Evolutionary conservation across 2,888 invertebrate genomes (phyloP).

Genomic region (Spisula subtruncata): DNA sequence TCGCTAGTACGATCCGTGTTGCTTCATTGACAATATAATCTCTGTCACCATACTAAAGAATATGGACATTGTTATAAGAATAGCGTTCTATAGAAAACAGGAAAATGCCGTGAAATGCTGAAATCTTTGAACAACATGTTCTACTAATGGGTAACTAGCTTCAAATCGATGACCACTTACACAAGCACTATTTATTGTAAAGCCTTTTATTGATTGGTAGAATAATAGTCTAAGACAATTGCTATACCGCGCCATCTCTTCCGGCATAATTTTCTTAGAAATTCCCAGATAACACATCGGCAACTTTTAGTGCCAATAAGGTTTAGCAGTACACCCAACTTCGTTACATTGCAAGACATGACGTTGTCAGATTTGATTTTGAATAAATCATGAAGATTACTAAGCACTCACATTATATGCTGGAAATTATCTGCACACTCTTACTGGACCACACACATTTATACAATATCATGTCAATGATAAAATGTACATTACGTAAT

Average conservation of each 20-base stretch:
- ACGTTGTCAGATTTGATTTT: not conserved
- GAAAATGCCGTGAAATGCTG: not conserved
- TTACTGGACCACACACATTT: no score
- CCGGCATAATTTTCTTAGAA: slow-evolving; percentile 7
- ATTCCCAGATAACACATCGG: not conserved
- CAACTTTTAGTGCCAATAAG: slow-evolving; percentile 8
- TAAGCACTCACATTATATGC: no score
- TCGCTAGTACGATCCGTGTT: not conserved
- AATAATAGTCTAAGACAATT: slow-evolving; percentile 11
- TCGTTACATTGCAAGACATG: not conserved
- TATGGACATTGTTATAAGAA: not conserved
- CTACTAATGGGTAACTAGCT: not conserved
- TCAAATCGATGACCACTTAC: slow-evolving; percentile 1
- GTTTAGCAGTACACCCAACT: slow-evolving; percentile 3
- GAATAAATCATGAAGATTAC: no score
- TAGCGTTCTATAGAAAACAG: not conserved
- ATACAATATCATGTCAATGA: no score
- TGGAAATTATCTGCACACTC: no score
- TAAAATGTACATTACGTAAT: no score
- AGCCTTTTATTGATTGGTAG: not conserved
- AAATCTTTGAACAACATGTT: not conserved
- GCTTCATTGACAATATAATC: not conserved
- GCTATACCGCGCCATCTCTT: not conserved
- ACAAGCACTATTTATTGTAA: not conserved
- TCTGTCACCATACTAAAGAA: not conserved